Conservation (phyloP, 2,113 vertebrate species). For the Peromyscus leucopus region DNA sequence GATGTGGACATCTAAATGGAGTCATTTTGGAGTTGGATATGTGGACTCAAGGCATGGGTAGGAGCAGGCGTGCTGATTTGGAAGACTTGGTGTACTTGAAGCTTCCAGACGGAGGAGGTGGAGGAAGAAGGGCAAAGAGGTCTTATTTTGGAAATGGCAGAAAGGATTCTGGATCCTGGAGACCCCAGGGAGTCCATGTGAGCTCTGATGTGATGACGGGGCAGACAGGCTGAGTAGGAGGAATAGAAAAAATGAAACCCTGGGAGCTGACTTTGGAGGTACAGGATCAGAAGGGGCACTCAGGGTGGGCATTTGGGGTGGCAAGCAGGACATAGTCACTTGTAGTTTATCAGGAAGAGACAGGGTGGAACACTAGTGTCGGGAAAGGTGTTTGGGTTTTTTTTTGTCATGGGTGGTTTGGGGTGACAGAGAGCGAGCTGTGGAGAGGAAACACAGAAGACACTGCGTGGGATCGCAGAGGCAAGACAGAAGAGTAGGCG, state of each 20-base stretch:
- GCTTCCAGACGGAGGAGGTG: neutral
- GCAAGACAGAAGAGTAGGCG: conserved; percentile 47
- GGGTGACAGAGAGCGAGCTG: neutral
- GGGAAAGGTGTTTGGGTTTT: neutral
- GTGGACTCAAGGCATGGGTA: neutral
- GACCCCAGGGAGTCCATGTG: neutral
- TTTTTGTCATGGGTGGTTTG: conserved; percentile 20
- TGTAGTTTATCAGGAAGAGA: conserved; percentile 31
- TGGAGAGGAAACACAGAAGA: conserved; percentile 21
- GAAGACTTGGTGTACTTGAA: neutral
- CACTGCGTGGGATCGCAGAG: conserved; percentile 38
- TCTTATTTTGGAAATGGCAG: conserved; percentile 42
- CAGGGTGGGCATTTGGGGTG: neutral
- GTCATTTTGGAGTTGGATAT: conserved; percentile 9
- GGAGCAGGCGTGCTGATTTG: neutral
- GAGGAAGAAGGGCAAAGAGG: neutral
- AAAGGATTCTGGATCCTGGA: conserved; percentile 43
- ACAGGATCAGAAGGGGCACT: neutral
- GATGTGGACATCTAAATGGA: neutral
- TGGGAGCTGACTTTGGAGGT: neutral
- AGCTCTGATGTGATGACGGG: conserved; percentile 44
- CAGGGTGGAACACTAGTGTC: conserved; percentile 13
- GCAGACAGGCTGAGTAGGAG: conserved; percentile 2
- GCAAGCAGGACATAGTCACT: neutral
- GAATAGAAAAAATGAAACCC: neutral